Conservation (phyloP, 2,888 invertebrate species). For the Limnephilus rhombicus region DNA sequence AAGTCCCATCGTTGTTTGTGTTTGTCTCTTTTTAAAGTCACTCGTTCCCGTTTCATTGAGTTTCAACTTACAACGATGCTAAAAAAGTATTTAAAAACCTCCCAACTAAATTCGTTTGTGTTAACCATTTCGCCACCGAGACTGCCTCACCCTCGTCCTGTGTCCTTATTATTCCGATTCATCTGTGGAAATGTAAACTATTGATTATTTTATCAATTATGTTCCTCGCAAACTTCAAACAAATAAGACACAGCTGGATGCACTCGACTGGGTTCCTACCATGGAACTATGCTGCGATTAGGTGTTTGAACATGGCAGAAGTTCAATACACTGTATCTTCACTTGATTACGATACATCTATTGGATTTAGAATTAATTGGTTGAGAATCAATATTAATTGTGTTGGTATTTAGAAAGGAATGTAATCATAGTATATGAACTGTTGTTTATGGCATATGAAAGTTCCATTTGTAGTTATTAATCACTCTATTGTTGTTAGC, state of each 20-base stretch:
- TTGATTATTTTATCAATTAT: constrained; percentile 1
- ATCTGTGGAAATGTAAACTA: neutral
- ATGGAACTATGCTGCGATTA: neutral
- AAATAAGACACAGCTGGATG: neutral
- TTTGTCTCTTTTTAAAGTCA: too few species aligned
- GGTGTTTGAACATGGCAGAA: neutral
- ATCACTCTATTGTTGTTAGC: too few species aligned
- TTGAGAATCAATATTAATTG: neutral
- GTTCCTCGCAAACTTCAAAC: neutral
- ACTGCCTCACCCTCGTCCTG: neutral
- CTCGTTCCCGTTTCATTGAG: too few species aligned
- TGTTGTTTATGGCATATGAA: neutral
- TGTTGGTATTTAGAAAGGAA: neutral
- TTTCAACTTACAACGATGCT: too few species aligned
- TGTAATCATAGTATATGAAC: neutral
- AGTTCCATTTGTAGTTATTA: neutral
- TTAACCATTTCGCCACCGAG: neutral
- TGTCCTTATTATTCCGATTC: neutral
- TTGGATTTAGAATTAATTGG: neutral
- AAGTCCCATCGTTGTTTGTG: too few species aligned
- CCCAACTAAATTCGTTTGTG: neutral
- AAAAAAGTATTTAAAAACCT: too few species aligned
- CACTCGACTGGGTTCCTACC: neutral
- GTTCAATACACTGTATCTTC: neutral
- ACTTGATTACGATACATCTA: neutral